These are phyloP conservation scores for Tribolium freemani DNA, from an alignment of 2,888 invertebrate genomes.

Conservation along the genomic window DNA sequence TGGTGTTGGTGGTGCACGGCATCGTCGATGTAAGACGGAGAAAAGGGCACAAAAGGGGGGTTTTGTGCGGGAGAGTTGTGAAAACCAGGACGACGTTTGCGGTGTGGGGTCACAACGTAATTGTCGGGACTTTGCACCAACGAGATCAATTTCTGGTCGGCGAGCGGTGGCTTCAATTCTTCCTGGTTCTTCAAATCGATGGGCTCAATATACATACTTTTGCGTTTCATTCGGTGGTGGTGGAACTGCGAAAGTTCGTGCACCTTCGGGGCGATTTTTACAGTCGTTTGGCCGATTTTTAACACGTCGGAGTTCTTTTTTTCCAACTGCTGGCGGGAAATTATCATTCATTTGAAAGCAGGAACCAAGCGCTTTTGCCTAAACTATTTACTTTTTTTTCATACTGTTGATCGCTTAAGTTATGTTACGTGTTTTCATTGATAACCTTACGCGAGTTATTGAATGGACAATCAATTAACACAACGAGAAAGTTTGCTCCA, in stretches of 20 bases:
- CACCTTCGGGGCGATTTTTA: conserved; percentile 74
- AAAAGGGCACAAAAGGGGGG: conserved; percentile 88
- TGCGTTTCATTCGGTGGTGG: conserved; percentile 72
- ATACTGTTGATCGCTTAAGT: too few species aligned
- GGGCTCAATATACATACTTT: conserved; percentile 75
- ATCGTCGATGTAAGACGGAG: conserved; percentile 82
- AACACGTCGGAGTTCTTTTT: conserved; percentile 68
- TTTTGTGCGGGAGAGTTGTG: conserved; percentile 90
- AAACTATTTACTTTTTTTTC: too few species aligned
- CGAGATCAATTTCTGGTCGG: conserved; percentile 78
- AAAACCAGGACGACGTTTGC: conserved; percentile 88
- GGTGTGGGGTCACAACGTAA: conserved; percentile 89
- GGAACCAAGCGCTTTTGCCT: too few species aligned
- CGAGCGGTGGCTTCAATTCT: conserved; percentile 75
- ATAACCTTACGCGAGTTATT: too few species aligned
- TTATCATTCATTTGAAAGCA: neutral
- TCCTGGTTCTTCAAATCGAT: conserved; percentile 81
- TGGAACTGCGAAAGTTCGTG: conserved; percentile 70
- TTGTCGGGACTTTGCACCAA: conserved; percentile 82
- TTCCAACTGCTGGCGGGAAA: conserved; percentile 57
- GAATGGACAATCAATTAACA: too few species aligned
- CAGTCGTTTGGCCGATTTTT: conserved; percentile 74
- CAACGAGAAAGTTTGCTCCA: too few species aligned
- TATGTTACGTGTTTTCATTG: too few species aligned
- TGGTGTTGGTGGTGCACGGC: conserved; percentile 74